These are phyloP conservation scores for Triplophysa bombifrons DNA, from an alignment of 2,797 vertebrate species.

Conservation along the genomic window DNA sequence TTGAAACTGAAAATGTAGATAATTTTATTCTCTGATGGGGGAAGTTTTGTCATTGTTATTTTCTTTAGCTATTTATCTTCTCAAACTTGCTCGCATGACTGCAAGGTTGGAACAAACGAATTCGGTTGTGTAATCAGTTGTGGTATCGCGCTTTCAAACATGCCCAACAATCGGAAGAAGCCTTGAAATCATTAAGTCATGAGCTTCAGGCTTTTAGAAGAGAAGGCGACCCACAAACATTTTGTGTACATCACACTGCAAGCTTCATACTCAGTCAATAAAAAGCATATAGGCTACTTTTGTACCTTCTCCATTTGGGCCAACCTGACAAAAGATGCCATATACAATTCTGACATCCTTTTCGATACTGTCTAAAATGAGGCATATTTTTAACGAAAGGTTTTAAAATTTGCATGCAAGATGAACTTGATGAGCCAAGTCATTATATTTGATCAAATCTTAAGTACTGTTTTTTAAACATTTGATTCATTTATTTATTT, in stretches of 20 bases:
- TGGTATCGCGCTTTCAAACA: conserved; percentile 30
- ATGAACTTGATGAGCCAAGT: background rate
- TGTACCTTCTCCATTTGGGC: background rate
- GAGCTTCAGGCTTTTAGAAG: conserved; percentile 26
- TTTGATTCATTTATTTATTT: no score
- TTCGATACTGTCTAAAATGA: background rate
- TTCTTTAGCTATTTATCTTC: background rate
- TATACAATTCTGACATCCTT: background rate
- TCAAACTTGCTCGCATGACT: background rate
- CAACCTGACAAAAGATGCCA: background rate
- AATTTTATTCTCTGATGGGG: background rate
- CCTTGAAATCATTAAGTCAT: conserved; percentile 46
- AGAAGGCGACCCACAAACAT: conserved; percentile 4
- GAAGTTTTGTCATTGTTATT: background rate
- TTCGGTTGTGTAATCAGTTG: conserved; percentile 18
- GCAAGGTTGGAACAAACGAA: background rate
- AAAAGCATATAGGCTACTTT: background rate
- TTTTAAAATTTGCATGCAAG: background rate
- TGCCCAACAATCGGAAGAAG: conserved; percentile 29
- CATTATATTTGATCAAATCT: no score
- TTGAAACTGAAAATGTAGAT: no score
- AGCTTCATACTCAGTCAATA: background rate
- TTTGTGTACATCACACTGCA: background rate
- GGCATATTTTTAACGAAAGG: background rate
- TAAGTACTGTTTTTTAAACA: no score